Evolutionary conservation across 2,888 invertebrate species (phyloP).

Genomic region (Hofmannophila pseudospretella): DNA sequence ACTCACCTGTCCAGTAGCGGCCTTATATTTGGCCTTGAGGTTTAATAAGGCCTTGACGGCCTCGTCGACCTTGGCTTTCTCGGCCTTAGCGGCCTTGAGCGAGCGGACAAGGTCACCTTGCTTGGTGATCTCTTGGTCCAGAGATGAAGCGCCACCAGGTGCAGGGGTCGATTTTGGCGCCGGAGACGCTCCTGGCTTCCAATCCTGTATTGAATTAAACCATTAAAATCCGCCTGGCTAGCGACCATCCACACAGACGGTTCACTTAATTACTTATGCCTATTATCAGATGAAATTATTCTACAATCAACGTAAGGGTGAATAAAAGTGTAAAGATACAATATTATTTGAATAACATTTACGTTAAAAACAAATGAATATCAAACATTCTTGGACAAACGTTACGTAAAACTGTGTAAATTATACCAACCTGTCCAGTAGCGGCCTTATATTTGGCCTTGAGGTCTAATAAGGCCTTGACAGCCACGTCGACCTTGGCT

Average conservation of each 20-base stretch:
- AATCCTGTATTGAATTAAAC: constrained; percentile 8
- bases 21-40: constrained; percentile 86
- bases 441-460: constrained; percentile 85
- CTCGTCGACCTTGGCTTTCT: constrained; percentile 51
- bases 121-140: constrained; percentile 54
- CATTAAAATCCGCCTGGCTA: too few species aligned
- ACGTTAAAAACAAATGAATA: too few species aligned
- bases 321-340: too few species aligned
- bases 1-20: constrained; percentile 45
- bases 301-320: too few species aligned
- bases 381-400: too few species aligned
- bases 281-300: too few species aligned
- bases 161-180: too few species aligned
- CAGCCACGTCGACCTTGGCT: constrained; percentile 51
- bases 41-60: constrained; percentile 78
- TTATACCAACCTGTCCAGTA: constrained; percentile 42
- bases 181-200: constrained; percentile 11
- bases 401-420: too few species aligned
- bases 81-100: constrained; percentile 80
- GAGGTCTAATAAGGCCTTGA: constrained; percentile 79
- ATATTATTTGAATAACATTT: too few species aligned
- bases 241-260: too few species aligned
- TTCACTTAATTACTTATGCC: too few species aligned
- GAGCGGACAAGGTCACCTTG: constrained; percentile 83
- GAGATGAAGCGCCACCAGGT: constrained; percentile 5